Percentiles rank a stretch among this genome's conserved stretches.
These are phyloP conservation scores for Callosobruchus maculatus DNA, from an alignment of 2,888 invertebrate species.

Conservation along the genomic window DNA sequence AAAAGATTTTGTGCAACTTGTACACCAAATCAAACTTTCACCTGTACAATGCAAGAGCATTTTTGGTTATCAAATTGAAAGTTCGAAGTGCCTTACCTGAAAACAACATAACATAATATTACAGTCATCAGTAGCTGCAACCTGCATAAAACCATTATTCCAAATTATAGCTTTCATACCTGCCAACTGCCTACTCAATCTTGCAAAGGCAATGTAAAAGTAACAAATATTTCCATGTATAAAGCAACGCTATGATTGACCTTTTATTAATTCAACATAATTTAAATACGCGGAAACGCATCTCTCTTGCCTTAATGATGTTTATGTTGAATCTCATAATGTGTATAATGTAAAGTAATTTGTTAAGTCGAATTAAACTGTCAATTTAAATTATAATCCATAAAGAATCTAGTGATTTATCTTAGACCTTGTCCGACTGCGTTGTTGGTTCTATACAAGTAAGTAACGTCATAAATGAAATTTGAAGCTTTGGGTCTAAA, in stretches of 20 bases:
- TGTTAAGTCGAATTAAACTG: not conserved
- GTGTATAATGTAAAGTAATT: not conserved
- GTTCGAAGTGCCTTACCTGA: not conserved
- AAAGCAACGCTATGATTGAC: not conserved
- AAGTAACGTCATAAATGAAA: too few species aligned
- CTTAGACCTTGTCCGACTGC: not conserved
- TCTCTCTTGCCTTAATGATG: not conserved
- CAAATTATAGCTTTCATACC: not conserved
- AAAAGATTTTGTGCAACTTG: too few species aligned
- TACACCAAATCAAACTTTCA: too few species aligned
- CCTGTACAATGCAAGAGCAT: not conserved
- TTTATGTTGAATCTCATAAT: not conserved
- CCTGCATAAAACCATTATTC: not conserved
- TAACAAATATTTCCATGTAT: not conserved
- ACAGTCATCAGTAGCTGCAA: not conserved
- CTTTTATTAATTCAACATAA: not conserved
- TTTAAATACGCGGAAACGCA: not conserved
- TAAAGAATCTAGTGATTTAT: not conserved
- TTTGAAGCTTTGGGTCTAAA: too few species aligned
- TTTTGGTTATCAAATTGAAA: not conserved
- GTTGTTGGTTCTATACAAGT: too few species aligned
- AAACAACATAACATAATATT: not conserved
- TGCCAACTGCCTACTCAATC: not conserved
- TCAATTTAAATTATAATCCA: not conserved
- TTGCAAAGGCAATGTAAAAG: not conserved